Evolutionary conservation across 1,140 invertebrate genomes (phyloP), one percentile per base, ranked within the genome.

Genomic region (Acromyrmex charruanus): DNA sequence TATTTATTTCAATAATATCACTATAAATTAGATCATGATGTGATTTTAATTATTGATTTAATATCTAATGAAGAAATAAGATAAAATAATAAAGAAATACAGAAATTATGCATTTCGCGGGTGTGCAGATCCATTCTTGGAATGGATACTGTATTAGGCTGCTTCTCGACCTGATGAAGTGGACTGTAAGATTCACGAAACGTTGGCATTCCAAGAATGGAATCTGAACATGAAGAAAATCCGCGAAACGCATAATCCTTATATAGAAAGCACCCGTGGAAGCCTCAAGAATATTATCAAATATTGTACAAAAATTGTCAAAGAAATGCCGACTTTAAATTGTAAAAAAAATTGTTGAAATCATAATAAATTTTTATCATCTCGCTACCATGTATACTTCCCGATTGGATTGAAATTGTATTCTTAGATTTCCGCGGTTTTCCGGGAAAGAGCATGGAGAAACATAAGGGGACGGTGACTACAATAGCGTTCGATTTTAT

Each of bases 401-500:
- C 31, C 31, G 51, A 81, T 81, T 44, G 21, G 51, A 71, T 44
- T 55, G 65, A 44, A 81, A 81, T 71, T 81, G 66, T 58, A 81
- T 71, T 81, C 79, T 81, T 71, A 81, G 65, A 31, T 81, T 87
- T 44, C 51, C 72, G 59, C 74, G 21, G 58, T 59, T 88, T 88
- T 79, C 35, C 61, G 25, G 39, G 1, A 44, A 55, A 63, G 35
- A 3, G 21, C 6, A 51, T 25, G 63, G 49, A 49, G 79, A 51
- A 77, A 71, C 68, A 66, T 69, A 85, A 72, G 69, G 55, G 81
- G 6, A 79, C 59, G 72, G 69, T 31, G 63, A 69, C 72, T 85
- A 87, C 81, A 87, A 89, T 89, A 79, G 86, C 88, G 88, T 91
- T 91, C 90, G 89, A 91, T 91, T 91, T 91, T 91, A 91, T 91